Evolutionary conservation across 2,797 vertebrate genomes (phyloP), one percentile per base, ranked within the genome.

Genomic region (Betta splendens): DNA sequence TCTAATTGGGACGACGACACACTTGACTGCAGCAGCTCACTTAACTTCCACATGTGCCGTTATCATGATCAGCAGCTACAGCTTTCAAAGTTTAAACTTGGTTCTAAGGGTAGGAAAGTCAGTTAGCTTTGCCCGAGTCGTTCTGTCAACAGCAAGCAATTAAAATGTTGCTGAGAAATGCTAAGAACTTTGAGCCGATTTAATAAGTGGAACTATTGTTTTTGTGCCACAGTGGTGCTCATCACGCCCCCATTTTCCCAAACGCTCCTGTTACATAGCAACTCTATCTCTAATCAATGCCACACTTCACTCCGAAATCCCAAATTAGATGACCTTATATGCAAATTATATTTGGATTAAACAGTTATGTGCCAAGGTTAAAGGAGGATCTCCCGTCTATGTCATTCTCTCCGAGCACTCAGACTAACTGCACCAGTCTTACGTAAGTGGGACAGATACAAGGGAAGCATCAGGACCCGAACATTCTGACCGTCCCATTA

Each of bases 291-390:
- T 56, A 67, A 87, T 81, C 72, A 77, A 77, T 33, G 29, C 44
- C 47, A 48, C 7, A 25, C 69, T 68, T 69, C 44, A 36, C 55
- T 70, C 59, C 40, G 46, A 65, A 66, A 68, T 62, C 72, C 72
- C 74, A 73, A 87, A 81, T 81, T 81, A 86, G 62, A 85, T 79
- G 74, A 86, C 84, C 80, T 87, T 77, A 69, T 75, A 84, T 81
- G 76, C 73, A 85, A 83, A 88, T 84, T 44, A 79, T 35, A 70
- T 46, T 72, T 51, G 64, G 82, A 86, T 87, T 87, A 86, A 88
- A 80, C 63, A 64, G 75, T 76, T 66, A 79, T 31, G 40, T 58
- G 66, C 69, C 67, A 56, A 72, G 86, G 84, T 85, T 89, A 85
- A 88, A 78, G 45, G 38, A 81, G 81, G 75, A 87, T 72, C 76